Conservation (phyloP, 1,140 invertebrate species). For the Druon quercuslanigerum region DNA sequence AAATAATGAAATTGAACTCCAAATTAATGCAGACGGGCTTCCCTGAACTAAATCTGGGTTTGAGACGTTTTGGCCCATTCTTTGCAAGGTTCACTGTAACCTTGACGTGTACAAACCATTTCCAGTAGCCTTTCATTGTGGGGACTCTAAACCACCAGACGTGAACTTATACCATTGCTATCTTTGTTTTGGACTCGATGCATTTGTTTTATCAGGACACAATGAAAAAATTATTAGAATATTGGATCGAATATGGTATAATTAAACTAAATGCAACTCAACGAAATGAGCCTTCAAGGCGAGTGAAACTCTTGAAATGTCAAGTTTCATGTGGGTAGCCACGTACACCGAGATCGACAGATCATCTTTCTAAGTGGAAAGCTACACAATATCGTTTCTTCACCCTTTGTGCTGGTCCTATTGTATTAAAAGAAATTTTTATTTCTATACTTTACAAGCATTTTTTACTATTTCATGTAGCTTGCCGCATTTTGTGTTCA, state of each 20-base stretch:
- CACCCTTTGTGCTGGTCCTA: too few species aligned
- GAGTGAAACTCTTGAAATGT: too few species aligned
- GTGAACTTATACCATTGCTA: conserved; percentile 21
- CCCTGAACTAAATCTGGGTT: conserved; percentile 25
- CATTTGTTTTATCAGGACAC: too few species aligned
- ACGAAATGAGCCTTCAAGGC: too few species aligned
- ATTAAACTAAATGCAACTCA: too few species aligned
- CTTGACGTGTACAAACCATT: conserved; percentile 38
- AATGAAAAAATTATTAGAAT: too few species aligned
- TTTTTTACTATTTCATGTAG: conserved; percentile 48
- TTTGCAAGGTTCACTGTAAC: conserved; percentile 30
- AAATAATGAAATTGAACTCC: conserved; percentile 10
- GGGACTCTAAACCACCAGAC: conserved; percentile 32
- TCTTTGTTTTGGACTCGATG: too few species aligned
- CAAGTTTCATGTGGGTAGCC: too few species aligned
- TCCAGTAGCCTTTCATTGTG: conserved; percentile 39
- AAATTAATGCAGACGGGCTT: conserved; percentile 36
- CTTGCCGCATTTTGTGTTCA: conserved; percentile 44
- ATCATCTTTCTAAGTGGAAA: too few species aligned
- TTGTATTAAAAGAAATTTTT: conserved; percentile 48
- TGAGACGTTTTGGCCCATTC: conserved; percentile 37
- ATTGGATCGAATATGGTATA: too few species aligned
- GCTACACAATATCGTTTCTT: too few species aligned
- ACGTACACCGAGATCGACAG: too few species aligned
- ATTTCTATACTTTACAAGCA: conserved; percentile 39